Evolutionary conservation across 2,113 vertebrate genomes (phyloP), one percentile per base, ranked within the genome.

Genomic region (Onychostoma macrolepis): DNA sequence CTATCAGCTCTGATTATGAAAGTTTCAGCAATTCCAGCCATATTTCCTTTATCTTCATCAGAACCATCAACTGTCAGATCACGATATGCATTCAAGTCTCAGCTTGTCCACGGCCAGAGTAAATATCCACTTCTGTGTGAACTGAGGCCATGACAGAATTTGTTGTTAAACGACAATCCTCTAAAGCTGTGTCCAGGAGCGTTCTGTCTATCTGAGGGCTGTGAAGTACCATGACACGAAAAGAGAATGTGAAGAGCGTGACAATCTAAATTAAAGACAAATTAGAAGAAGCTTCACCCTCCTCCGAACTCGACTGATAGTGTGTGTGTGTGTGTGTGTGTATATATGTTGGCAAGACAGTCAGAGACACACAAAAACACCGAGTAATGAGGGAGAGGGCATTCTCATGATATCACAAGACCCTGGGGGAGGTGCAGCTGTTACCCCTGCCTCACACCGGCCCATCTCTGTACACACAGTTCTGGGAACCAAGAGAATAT

Each of bases 361-460:
- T 11, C 38, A 71, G 43, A 72, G 15, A 30, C 77, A 30, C 82
- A 33, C 28, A 21, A 80, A 75, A 87, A 80, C 69, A 53, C 24
- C 36, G 6, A 26, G 75, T 74, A 41, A 11, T 4, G 48, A 69
- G 77, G 11, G 87, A 67, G 38, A 58, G 79, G 86, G 81, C 88
- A 88, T 84, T 86, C 88, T 74, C 76, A 58, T 85, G 69, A 77
- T 85, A 84, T 89, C 86, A 91, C 81, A 79, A 89, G 88, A 86
- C 65, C 82, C 82, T 71, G 12, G 50, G 63, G 87, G 85, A 90
- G 69, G 80, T 87, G 88, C 94, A 94, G 94, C 93, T 95, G 93
- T 92, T 83, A 33, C 26, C 65, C 61, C 38, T 19, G n/a, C 61
- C 85, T 88, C 80, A 80, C 71, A 67, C 45, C 69, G 45, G 79